Conservation (phyloP, 1,140 invertebrate species). For the Brachionus koreanus region DNA sequence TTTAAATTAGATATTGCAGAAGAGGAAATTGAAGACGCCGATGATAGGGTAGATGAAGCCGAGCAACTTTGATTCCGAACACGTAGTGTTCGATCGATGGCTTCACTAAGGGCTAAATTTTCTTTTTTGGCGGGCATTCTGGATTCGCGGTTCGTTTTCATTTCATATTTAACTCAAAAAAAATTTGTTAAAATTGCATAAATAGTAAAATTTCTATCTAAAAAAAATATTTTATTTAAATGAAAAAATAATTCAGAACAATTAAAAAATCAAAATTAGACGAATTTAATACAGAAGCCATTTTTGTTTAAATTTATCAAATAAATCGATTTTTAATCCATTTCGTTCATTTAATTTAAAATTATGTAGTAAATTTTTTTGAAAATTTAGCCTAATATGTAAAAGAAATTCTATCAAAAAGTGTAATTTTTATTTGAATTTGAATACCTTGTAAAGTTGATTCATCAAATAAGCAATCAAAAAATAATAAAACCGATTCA, state of each 20-base stretch:
- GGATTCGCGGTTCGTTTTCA: not conserved
- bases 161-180: constrained; percentile 15
- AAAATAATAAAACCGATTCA: not conserved
- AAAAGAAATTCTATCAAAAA: not conserved
- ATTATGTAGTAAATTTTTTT: not conserved
- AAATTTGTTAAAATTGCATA: not conserved
- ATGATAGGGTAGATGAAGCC: constrained; percentile 24
- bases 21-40: constrained; percentile 23
- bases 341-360: not conserved
- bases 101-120: not conserved
- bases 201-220: not conserved
- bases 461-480: not conserved
- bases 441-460: not conserved
- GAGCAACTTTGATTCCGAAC: constrained; percentile 34
- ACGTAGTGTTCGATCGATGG: not conserved
- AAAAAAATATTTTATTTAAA: not conserved
- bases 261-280: not conserved
- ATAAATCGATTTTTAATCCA: not conserved
- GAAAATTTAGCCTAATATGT: not conserved
- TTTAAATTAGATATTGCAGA: not conserved
- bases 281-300: not conserved
- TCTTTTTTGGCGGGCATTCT: not conserved
- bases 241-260: not conserved
- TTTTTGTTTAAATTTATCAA: not conserved
- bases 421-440: not conserved